These are phyloP conservation scores for Neodon shergylaensis DNA, from an alignment of 2,113 vertebrate species.

Conservation along the genomic window DNA sequence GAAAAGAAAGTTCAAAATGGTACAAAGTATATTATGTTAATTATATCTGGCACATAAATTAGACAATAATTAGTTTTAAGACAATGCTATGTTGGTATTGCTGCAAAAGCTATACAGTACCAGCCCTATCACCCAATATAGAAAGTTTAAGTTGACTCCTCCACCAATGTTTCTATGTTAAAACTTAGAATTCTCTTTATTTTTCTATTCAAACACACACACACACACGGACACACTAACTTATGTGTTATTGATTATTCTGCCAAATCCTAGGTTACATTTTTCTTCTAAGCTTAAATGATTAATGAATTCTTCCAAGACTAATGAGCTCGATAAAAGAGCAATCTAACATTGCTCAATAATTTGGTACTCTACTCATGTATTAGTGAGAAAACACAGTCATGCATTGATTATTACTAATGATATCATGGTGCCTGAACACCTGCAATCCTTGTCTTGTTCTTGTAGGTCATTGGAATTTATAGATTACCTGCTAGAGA, in stretches of 20 bases:
- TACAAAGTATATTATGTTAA: not conserved
- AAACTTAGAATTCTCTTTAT: conserved; percentile 14
- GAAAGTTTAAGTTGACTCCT: not conserved
- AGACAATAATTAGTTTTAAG: not conserved
- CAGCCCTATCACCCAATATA: not conserved
- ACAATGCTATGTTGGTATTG: not conserved
- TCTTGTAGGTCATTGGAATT: conserved; percentile 63
- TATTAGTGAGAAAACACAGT: conserved; percentile 70
- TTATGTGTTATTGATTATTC: conserved; percentile 57
- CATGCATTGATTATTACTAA: conserved; percentile 72
- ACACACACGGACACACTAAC: not conserved
- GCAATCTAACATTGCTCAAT: conserved; percentile 53
- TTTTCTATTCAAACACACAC: conserved; percentile 24
- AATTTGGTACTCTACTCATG: conserved; percentile 71
- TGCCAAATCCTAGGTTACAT: conserved; percentile 65
- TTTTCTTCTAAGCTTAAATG: conserved; percentile 69
- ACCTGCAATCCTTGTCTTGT: conserved; percentile 57
- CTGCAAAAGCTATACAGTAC: not conserved
- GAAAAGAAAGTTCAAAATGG: conserved; percentile 1
- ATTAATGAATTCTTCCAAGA: conserved; percentile 72
- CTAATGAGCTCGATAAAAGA: conserved; percentile 67
- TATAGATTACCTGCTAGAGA: conserved; percentile 76
- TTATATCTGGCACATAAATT: not conserved
- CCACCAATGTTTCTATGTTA: not conserved
- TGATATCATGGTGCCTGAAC: conserved; percentile 60